Evolutionary conservation across 30 jellyfish, hydroid and myxozoan species (phyloP).

Genomic region (Aurelia sp.): DNA sequence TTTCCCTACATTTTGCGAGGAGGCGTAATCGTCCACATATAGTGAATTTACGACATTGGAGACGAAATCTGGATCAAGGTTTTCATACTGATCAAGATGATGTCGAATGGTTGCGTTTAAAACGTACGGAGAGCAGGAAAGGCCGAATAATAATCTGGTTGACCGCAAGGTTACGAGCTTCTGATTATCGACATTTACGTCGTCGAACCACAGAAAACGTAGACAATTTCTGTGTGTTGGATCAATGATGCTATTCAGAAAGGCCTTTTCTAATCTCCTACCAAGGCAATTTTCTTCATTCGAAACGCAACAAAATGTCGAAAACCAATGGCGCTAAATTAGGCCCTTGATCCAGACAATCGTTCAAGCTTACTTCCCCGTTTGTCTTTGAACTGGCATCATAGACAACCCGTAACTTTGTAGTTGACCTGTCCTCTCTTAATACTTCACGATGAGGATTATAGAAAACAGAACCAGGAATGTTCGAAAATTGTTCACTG

Average conservation of each 20-base stretch:
- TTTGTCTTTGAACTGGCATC: background rate
- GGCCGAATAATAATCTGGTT: too few relatives aligned
- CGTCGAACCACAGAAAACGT: background rate
- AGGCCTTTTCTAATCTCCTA: background rate
- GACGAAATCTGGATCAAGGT: too few relatives aligned
- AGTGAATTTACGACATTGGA: too few relatives aligned
- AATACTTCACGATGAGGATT: too few relatives aligned
- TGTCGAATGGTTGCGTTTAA: too few relatives aligned
- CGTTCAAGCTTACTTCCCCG: background rate
- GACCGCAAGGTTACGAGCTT: background rate
- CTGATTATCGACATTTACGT: background rate
- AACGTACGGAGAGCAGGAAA: too few relatives aligned
- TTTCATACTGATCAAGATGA: too few relatives aligned
- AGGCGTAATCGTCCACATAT: too few relatives aligned
- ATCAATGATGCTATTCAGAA: background rate
- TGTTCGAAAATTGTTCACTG: too few relatives aligned
- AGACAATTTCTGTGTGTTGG: background rate
- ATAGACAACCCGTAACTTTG: background rate
- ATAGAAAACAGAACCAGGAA: background rate
- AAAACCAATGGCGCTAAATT: background rate
- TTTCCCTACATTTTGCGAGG: too few relatives aligned
- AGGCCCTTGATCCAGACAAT: background rate
- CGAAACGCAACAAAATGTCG: background rate
- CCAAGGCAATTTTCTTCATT: background rate
- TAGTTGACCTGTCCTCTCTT: too few relatives aligned